phyloP scores from a whole-genome alignment of 2,888 invertebrate genomes.

The Aricia artaxerxes region DNA sequence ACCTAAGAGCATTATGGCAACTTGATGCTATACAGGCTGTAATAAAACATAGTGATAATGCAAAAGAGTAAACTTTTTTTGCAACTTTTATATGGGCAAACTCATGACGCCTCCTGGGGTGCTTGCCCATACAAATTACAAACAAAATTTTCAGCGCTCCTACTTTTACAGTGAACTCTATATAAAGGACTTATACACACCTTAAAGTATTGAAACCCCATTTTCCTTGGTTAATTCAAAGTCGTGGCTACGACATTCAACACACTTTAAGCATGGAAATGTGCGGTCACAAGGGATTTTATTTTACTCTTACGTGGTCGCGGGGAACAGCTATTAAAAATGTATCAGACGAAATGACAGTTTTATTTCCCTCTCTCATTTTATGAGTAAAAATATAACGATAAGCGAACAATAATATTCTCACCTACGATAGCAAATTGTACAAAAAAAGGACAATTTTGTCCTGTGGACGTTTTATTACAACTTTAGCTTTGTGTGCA shows the following conservation, averaged over 20 bases:
- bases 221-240: too few species aligned
- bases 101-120: too few species aligned
- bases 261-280: too few species aligned
- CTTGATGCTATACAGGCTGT: neutral
- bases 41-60: neutral
- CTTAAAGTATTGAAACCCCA: too few species aligned
- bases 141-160: neutral
- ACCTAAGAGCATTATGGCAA: neutral
- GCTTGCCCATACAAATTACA: too few species aligned
- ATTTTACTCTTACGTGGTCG: too few species aligned
- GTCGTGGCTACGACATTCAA: too few species aligned
- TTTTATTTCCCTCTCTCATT: neutral
- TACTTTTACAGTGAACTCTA: neutral
- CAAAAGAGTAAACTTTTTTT: too few species aligned
- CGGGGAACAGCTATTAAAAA: too few species aligned
- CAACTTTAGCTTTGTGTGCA: conserved; percentile 51
- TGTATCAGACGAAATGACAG: neutral
- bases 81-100: neutral
- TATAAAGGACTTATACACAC: neutral
- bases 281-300: too few species aligned
- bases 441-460: neutral
- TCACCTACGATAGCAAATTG: neutral
- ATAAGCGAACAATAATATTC: neutral
- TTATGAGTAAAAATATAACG: neutral
- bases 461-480: conserved; percentile 45